Conservation (phyloP, 2,888 invertebrate genomes). For the Agrochola litura region DNA sequence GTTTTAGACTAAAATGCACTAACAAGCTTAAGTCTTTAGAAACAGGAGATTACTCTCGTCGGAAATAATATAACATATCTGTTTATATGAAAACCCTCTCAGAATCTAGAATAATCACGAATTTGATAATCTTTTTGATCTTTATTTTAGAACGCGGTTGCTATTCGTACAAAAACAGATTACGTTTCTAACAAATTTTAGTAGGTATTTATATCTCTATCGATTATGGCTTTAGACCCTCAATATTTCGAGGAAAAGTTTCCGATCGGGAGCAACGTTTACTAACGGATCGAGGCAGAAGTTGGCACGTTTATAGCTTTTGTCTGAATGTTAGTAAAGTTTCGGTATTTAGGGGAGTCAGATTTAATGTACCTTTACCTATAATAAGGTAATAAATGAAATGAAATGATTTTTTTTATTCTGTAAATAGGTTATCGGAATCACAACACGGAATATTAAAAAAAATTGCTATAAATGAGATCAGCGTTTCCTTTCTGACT, state of each 20-base stretch:
- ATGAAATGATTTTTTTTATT: no score
- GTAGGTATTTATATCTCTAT: constrained; percentile 44
- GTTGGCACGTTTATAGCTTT: constrained; percentile 62
- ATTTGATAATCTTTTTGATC: constrained; percentile 17
- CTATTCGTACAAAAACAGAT: constrained; percentile 36
- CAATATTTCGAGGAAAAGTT: constrained; percentile 53
- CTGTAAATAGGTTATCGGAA: no score
- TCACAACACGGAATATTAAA: no score
- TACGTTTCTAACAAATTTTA: constrained; percentile 26
- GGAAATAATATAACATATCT: constrained; percentile 1
- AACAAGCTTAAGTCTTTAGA: constrained; percentile 48
- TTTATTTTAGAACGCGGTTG: constrained; percentile 14
- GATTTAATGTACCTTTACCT: constrained; percentile 34
- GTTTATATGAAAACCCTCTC: constrained; percentile 5
- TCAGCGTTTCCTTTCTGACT: no score
- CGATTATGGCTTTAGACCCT: constrained; percentile 44
- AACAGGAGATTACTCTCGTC: constrained; percentile 31
- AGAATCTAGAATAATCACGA: constrained; percentile 11
- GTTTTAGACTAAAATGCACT: constrained; percentile 45
- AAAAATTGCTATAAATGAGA: no score
- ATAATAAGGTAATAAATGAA: background rate
- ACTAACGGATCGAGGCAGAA: constrained; percentile 50
- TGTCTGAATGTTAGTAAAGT: constrained; percentile 50
- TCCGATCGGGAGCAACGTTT: constrained; percentile 48
- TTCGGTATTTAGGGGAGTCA: constrained; percentile 41